Evolutionary conservation across 2,888 invertebrate species (phyloP).

Genomic region (Adelphocoris suturalis): DNA sequence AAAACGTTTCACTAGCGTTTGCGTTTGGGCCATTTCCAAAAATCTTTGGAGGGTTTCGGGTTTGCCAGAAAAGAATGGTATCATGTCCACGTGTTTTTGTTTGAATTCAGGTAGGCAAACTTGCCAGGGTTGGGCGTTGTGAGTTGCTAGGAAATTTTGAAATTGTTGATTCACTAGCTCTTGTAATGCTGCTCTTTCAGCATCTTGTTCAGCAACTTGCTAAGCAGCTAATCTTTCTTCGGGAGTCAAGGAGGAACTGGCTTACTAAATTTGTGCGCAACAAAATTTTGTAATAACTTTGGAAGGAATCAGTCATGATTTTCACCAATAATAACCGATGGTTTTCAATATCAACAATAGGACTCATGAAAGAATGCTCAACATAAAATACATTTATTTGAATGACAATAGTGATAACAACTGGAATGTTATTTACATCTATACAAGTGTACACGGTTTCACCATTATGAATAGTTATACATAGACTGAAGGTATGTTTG

Average conservation of each 20-base stretch:
- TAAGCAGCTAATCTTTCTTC: background rate
- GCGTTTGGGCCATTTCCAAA: background rate
- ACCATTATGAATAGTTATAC: background rate
- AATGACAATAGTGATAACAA: conserved; percentile 16
- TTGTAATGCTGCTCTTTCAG: background rate
- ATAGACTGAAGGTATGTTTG: background rate
- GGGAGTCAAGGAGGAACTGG: background rate
- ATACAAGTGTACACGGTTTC: conserved; percentile 44
- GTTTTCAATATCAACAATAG: too few species aligned
- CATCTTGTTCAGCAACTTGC: background rate
- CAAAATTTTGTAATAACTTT: conserved; percentile 7
- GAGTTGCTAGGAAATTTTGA: background rate
- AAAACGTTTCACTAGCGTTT: background rate
- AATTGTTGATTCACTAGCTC: background rate
- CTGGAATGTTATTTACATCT: conserved; percentile 65
- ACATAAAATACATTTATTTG: conserved; percentile 57
- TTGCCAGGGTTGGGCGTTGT: background rate
- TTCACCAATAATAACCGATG: too few species aligned
- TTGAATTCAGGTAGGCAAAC: background rate
- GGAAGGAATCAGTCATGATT: too few species aligned
- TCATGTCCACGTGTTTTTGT: conserved; percentile 3
- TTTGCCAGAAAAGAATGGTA: background rate
- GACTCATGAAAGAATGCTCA: background rate
- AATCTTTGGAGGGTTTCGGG: background rate
- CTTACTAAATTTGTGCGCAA: background rate